Base-by-base conservation (phyloP, 2,113 vertebrate genomes). In the Anarrhichthys ocellatus region DNA sequence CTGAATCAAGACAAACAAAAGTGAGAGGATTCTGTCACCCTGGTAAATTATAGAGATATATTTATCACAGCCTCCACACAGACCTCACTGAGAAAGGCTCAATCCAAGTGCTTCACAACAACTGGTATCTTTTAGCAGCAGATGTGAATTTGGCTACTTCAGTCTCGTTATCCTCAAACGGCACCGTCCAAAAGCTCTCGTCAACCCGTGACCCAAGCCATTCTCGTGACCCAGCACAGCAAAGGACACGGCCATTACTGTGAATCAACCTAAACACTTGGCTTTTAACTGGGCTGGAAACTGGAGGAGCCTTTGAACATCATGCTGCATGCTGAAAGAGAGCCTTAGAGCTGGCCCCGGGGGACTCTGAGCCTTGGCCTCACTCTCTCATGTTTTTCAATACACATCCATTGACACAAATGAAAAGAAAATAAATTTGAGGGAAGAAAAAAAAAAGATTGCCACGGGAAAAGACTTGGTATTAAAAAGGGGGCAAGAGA, bases 341-440 rank as follows among this genome's bases (percentile, higher is more conserved):
- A 73, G 86, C 86, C 81, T 81, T 70, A 9, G 83, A 56, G 38
- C 68, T 0, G 84, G 76, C 84, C 91, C 83, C 73, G 63, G 88
- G 87, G 88, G 82, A 70, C 29, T 32, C 67, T 6, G 17, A 71
- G 80, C 79, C 71, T 81, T 66, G 48, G 78, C 84, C 86, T 85
- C 65, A 5, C 46, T 70, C 81, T 62, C 82, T 92, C 86, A 88
- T 92, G 91, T 93, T 92, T 92, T 92, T 89, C 86, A 88, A 90
- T 90, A 87, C 88, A 88, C 78, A 85, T 69, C 74, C 76, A 83
- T 65, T 63, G 84, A 91, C 84, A 86, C 76, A 89, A 89, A 91
- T 84, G 83, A 87, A 91, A 93, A 87, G 72, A 88, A 86, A 88
- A 90, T 69, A 85, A 15, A 81, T 84, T 82, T 84, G n/a, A 77